A percentile compares a stretch with the other conserved stretches of the same genome.
phyloP scores from a whole-genome alignment of 2,113 vertebrate species.

The Microcebus tavaratra region DNA sequence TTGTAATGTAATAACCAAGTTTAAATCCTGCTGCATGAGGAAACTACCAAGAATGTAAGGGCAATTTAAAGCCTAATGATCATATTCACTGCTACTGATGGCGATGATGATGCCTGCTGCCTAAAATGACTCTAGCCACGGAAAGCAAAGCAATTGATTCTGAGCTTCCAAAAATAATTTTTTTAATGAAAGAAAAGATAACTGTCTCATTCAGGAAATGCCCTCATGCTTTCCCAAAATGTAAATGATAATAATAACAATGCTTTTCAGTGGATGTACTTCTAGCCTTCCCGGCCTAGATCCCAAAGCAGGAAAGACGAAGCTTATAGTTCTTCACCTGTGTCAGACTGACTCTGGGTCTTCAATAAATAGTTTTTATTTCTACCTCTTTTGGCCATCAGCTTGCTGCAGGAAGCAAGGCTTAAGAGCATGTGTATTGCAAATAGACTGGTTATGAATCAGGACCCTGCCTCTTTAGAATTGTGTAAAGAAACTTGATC shows the following conservation, averaged over 20 bases:
- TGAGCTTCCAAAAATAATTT: not conserved
- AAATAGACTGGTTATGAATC: not conserved
- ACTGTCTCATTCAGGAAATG: not conserved
- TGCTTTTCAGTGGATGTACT: not conserved
- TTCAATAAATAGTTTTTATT: not conserved
- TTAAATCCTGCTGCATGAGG: conserved; percentile 52
- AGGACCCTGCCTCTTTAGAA: not conserved
- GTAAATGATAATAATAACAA: not conserved
- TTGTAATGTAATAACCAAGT: conserved; percentile 66
- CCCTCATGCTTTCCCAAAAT: not conserved
- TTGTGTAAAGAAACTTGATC: not conserved
- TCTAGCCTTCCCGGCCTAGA: not conserved
- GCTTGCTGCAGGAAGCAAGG: not conserved
- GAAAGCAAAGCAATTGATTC: conserved; percentile 43
- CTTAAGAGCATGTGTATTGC: not conserved
- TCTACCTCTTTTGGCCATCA: not conserved
- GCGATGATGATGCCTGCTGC: not conserved
- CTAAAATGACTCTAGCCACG: conserved; percentile 34
- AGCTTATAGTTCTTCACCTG: not conserved
- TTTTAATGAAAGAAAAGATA: not conserved
- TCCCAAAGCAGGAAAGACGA: not conserved
- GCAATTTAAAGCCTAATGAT: conserved; percentile 73
- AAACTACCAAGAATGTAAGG: conserved; percentile 58
- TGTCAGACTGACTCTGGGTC: not conserved
- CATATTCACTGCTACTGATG: conserved; percentile 42